Evolutionary conservation across 2,113 vertebrate species (phyloP), one percentile per base, ranked within the genome.

Genomic region (Clinocottus analis): DNA sequence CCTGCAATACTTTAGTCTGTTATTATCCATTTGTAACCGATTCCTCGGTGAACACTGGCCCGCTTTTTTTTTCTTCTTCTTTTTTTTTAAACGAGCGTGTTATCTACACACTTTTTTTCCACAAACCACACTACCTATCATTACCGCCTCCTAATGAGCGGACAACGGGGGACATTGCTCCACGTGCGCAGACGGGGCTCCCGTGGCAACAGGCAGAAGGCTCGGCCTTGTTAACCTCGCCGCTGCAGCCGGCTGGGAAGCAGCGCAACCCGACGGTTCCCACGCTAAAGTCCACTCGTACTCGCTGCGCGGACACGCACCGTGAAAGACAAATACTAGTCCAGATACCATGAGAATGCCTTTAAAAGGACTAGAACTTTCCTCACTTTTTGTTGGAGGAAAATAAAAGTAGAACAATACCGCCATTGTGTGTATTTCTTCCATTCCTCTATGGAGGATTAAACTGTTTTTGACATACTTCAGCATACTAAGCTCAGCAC

Each of bases 161-260:
- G 55, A 68, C 68, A 83, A 76, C 14, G 11, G 47, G 55, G 75
- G 49, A 55, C 12, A 35, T 66, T 82, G 66, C 64, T 75, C 53
- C 19, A 51, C 56, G 41, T 65, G 56, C 67, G 53, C 73, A 58
- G 33, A 65, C 56, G 51, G 51, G 75, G 86, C 76, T 90, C 84
- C 87, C 87, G 84, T 89, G 81, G 87, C 68, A 90, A 90, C 83
- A 45, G 49, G 73, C 45, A 25, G 3, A 59, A 72, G 49, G 35
- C 70, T n/a, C 43, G 80, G 77, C 56, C 60, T 82, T 53, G 63
- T 85, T 89, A 84, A 82, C 83, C 74, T 53, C 51, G 3, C 68
- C 0, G 8, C 62, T 47, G 61, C 33, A 64, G 45, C 72, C 74
- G 76, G 72, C 65, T 76, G 43, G 75, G 49, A 77, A 73, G 67